Percentiles rank a stretch among this genome's conserved stretches.
Conservation (phyloP, 1,140 invertebrate species). For the Aphelenchoides fujianensis region DNA sequence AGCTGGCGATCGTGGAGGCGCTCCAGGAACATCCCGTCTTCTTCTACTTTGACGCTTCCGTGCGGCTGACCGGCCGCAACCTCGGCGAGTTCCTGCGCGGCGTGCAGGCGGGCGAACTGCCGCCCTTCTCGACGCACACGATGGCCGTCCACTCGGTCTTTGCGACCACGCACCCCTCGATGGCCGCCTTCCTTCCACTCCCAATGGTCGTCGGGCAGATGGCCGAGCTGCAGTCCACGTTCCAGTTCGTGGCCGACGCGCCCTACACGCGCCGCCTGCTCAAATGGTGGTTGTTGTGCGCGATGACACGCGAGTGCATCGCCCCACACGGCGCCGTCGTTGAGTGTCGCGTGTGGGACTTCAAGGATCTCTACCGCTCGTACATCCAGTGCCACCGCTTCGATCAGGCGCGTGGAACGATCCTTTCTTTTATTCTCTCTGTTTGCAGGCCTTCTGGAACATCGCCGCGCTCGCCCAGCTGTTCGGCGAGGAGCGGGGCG, state of each 20-base stretch:
- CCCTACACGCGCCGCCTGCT: slow-evolving; percentile 3
- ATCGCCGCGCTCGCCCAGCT: too few species aligned
- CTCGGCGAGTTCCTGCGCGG: background rate
- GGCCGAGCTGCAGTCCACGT: background rate
- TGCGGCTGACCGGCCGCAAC: slow-evolving; percentile 4
- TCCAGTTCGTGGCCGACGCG: background rate
- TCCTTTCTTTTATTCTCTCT: too few species aligned
- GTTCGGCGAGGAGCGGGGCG: too few species aligned
- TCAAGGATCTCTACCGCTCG: background rate
- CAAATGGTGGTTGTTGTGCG: slow-evolving; percentile 15
- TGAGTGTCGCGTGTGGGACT: background rate
- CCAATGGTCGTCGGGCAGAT: background rate
- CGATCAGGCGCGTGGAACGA: slow-evolving; percentile 13
- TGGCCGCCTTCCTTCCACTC: background rate
- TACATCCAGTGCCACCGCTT: slow-evolving; percentile 22
- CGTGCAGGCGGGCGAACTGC: background rate
- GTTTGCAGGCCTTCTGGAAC: too few species aligned
- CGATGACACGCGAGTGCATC: background rate
- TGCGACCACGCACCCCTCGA: slow-evolving; percentile 8
- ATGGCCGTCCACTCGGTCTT: slow-evolving; percentile 4
- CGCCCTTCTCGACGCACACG: slow-evolving; percentile 16
- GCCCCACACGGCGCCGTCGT: slow-evolving; percentile 2
- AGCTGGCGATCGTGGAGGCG: slow-evolving; percentile 15
- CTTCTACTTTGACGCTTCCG: slow-evolving; percentile 4
- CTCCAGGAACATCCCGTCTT: background rate